A percentile compares a stretch with the other conserved stretches of the same genome.
phyloP scores from a whole-genome alignment of 2,888 invertebrate genomes.

The Nephrocerus scutellatus region DNA sequence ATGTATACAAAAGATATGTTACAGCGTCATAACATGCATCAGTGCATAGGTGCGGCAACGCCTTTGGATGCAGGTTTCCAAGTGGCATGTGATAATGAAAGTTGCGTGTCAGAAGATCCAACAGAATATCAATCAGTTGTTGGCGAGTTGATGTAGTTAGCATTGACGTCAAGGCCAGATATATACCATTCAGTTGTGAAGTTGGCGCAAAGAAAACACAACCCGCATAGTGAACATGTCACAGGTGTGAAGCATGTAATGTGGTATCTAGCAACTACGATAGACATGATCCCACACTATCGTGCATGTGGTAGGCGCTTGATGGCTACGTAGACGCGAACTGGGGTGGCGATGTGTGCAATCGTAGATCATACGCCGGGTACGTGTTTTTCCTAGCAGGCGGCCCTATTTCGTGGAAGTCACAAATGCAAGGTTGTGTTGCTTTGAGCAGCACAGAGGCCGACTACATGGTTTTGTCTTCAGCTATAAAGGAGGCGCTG shows the following conservation, averaged over 20 bases:
- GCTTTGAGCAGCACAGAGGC: slow-evolving; percentile 6
- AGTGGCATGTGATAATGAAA: slow-evolving; percentile 11
- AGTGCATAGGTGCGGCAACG: slow-evolving; percentile 3
- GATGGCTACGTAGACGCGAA: not conserved
- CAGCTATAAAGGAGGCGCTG: slow-evolving; percentile 10
- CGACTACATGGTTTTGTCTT: slow-evolving; percentile 6
- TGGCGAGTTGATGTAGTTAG: slow-evolving; percentile 10
- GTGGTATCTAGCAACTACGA: slow-evolving; percentile 3
- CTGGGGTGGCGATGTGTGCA: slow-evolving; percentile 1
- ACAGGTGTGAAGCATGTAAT: slow-evolving; percentile 12
- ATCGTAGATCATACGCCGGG: slow-evolving; percentile 3
- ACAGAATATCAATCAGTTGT: slow-evolving; percentile 2
- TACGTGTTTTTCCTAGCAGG: slow-evolving; percentile 2
- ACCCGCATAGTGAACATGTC: slow-evolving; percentile 11
- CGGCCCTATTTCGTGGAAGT: slow-evolving; percentile 1
- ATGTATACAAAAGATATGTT: slow-evolving; percentile 3
- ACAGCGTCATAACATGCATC: slow-evolving; percentile 4
- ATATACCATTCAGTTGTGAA: slow-evolving; percentile 14
- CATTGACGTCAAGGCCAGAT: slow-evolving; percentile 10
- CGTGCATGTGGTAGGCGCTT: not conserved
- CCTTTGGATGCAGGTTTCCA: slow-evolving; percentile 14
- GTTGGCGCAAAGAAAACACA: slow-evolving; percentile 11
- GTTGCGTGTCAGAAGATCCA: slow-evolving; percentile 2
- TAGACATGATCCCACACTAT: not conserved
- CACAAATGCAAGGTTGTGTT: not conserved